Evolutionary conservation across 2,888 invertebrate genomes (phyloP), one percentile per base, ranked within the genome.

Genomic region (Vanessa cardui): DNA sequence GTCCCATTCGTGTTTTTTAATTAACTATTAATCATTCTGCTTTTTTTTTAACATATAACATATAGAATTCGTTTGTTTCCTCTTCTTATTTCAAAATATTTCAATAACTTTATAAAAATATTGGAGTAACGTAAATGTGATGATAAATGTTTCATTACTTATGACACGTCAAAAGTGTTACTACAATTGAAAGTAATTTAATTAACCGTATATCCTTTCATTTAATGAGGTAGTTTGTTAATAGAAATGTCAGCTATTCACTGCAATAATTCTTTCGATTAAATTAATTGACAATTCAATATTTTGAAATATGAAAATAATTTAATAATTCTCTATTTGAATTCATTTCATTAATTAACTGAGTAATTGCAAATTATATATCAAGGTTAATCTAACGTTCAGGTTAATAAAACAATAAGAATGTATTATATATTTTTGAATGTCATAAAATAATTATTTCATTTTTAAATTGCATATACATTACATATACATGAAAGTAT

Each of bases 141-240:
- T 2, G 18, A 5, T 26, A 26, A 26, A 47, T n/a, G 47, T 2
- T 0, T n/a, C 16, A 26, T 31, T 31, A n/a, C n/a, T 54, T 54
- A 31, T 31, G 54, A 50, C 50, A 21, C 15, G 50, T 50, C 21
- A 50, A 15, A 20, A 9, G 47, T 18, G 18, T 47, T 47, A n/a
- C 2, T 47, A n/a, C 54, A 54, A 31, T 54, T 54, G n/a, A 31
- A 16, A 54, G 31, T 6, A 31, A n/a, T 16, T 33, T 54, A 54
- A 54, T 54, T 31, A n/a, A 26, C 54, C 54, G 31, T 54, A 54
- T 20, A 31, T 54, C 54, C 54, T 54, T 54, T 54, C 7, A 31
- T 4, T 26, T 54, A 54, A 54, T 33, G 16, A 54, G 26, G 54
- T 16, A 31, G 26, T 54, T 26, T 31, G 15, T 26, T 33, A 54